Base-by-base conservation (phyloP, 2,113 vertebrate genomes). In the Lasiurus borealis region DNA sequence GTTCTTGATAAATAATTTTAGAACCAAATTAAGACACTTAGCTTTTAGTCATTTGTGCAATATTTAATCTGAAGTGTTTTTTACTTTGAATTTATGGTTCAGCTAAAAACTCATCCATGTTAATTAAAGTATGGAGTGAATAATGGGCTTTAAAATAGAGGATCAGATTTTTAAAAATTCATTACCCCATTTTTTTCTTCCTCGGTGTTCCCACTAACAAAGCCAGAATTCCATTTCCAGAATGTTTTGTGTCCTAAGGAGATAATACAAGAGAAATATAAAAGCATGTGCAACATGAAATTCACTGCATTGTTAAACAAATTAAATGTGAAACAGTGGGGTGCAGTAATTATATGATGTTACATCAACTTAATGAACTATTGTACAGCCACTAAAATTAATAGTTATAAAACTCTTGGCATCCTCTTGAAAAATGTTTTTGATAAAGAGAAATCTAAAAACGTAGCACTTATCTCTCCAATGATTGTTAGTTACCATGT, bases 1-100 rank as follows among this genome's bases (percentile, higher is more conserved):
- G 5, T 84, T 19, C 4, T 75, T 86, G 62, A 83, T 57, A 77
- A 76, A 83, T 59, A 73, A 94, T 68, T 92, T 90, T 73, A 78
- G 13, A 69, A 84, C 88, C 1, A 64, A 90, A 90, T 84, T 73
- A 59, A 73, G n/a, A 69, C 12, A 80, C 21, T 29, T 88, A 7
- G 64, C 5, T 91, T 84, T 68, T 66, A 80, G 48, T 76, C 50
- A 84, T 66, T 29, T 34, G 1, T 73, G 9, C 8, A 76, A 48
- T 57, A 18, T 71, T 86, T 77, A 93, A 81, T 66, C 62, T 91
- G 31, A 48, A 68, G 0, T 52, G 25, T 77, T 77, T 88, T 72
- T 23, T 73, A 50, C 6, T 16, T 68, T 54, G 21, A 93, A 62
- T 1, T 82, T 94, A 82, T 11, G 9, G 23, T 57, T 95, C 27